Base-by-base conservation (phyloP, 2,113 vertebrate species). In the Excalfactoria chinensis region DNA sequence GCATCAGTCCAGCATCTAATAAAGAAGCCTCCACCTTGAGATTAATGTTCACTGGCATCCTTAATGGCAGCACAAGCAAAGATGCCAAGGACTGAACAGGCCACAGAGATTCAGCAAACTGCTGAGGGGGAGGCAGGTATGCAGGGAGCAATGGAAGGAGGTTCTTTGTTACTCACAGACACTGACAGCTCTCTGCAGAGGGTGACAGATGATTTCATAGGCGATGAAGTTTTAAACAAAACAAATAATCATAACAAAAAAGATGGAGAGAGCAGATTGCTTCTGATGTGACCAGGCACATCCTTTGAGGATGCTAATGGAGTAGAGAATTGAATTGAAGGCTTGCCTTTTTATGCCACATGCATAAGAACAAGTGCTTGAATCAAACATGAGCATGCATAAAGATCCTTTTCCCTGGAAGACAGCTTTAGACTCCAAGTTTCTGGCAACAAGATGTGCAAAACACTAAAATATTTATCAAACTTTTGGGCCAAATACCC, bases 341-440 rank as follows among this genome's bases (percentile, higher is more conserved):
- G 75, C 59, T 66, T 75, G 32, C 34, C 20, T 87, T 86, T 93
- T 75, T 80, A 84, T 21, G 86, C 48, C 79, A 90, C 30, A 40
- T 20, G 69, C 26, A 79, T 20, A 82, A 63, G 73, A 95, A 75
- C 4, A 44, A 91, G 37, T 5, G 26, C 32, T 89, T 95, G 90
- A 90, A 93, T 94, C 91, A 90, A 91, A 90, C 62, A 95, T 72
- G 87, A 92, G 86, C 67, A 86, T 88, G 44, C 56, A 94, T 96
- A 95, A 95, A 80, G 87, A 94, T 80, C 37, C 11, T 48, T 40
- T 66, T 84, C 58, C 30, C 35, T 43, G 41, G 62, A 92, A 96
- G 79, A 55, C n/a, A 63, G 41, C 58, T 95, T 94, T 62, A 92
- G 53, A 78, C 40, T 44, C 26, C 5, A 35, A 62, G 66, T 76